A percentile compares a stretch with the other conserved stretches of the same genome.
Conservation (phyloP, 2,888 invertebrate species). For the Orthonychiurus folsomi region DNA sequence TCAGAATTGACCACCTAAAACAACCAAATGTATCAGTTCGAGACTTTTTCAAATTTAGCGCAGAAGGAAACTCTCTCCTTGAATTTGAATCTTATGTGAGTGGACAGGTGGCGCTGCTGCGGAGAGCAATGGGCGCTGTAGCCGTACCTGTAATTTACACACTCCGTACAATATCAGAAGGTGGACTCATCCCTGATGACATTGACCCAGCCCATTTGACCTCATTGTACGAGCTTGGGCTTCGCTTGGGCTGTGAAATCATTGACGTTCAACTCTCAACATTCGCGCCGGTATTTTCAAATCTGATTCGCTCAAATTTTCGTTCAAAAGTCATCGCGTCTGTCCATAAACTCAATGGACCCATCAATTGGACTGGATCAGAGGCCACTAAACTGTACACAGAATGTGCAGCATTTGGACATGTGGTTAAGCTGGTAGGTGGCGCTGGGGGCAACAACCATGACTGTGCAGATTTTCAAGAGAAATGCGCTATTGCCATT, state of each 20-base stretch:
- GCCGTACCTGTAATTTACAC: slow-evolving; percentile 2
- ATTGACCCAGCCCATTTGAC: neutral
- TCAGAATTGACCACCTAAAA: neutral
- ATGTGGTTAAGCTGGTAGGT: neutral
- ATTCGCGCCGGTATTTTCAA: neutral
- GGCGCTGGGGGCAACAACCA: neutral
- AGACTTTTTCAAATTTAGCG: neutral
- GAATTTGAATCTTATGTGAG: neutral
- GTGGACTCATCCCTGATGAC: neutral
- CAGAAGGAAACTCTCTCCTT: neutral
- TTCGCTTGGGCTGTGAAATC: neutral
- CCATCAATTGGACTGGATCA: neutral
- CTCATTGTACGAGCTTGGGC: neutral
- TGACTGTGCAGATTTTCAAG: neutral
- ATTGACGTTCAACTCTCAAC: neutral
- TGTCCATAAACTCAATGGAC: neutral
- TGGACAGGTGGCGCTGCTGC: neutral
- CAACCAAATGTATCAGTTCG: no score
- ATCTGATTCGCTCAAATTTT: neutral
- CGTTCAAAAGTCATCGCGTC: slow-evolving; percentile 1
- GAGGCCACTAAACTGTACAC: neutral
- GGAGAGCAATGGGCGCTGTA: neutral
- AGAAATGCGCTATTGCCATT: neutral
- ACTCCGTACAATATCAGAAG: neutral
- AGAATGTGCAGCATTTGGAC: neutral